These are phyloP conservation scores for Megalops cyprinoides DNA, from an alignment of 2,797 vertebrate species.

Conservation along the genomic window DNA sequence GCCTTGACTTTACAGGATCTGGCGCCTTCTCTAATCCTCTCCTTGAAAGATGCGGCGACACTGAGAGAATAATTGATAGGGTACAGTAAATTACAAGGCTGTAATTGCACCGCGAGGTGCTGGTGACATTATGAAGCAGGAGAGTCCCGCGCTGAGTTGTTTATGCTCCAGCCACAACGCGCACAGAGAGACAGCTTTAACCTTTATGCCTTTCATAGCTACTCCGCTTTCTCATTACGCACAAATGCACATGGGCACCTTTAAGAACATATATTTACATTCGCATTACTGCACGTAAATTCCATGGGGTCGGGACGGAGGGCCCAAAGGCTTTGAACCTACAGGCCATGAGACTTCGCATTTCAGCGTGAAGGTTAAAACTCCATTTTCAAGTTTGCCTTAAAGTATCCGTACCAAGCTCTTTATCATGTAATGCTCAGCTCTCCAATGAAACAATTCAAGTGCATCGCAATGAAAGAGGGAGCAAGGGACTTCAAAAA, in stretches of 20 bases:
- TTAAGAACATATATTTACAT: not conserved
- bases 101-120: conserved; percentile 23
- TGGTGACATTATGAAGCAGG: not conserved
- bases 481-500: not conserved
- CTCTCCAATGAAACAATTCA: not conserved
- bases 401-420: not conserved
- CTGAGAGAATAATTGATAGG: conserved; percentile 31
- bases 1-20: conserved; percentile 2
- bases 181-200: not conserved
- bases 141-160: not conserved
- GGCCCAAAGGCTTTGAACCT: not conserved
- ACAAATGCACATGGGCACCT: not conserved
- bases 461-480: not conserved
- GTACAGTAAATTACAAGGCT: conserved; percentile 26
- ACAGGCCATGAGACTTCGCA: too few relatives aligned
- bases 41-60: not conserved
- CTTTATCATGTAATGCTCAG: not conserved
- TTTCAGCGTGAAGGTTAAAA: not conserved
- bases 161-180: not conserved
- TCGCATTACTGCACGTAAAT: not conserved
- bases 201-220: conserved; percentile 24
- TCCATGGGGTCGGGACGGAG: not conserved
- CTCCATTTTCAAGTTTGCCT: not conserved
- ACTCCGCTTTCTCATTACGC: not conserved
- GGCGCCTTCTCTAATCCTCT: not conserved